Conservation (phyloP, 2,888 invertebrate species). For the Sarcophaga rosellei region DNA sequence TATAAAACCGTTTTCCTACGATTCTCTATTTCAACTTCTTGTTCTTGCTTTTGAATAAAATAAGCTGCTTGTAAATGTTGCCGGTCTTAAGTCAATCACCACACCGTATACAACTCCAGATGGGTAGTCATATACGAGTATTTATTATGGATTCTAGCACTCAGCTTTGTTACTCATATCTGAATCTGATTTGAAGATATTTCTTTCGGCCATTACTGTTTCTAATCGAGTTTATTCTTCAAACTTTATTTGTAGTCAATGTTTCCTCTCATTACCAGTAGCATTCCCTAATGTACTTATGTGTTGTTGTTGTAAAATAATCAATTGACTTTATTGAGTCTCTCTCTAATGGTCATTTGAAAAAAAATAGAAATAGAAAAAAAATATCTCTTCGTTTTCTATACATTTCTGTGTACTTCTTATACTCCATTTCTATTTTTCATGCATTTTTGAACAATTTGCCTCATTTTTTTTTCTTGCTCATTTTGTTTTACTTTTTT, state of each 20-base stretch:
- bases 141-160: too few species aligned
- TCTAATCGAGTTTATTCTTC: too few species aligned
- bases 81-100: too few species aligned
- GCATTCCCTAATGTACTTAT: background rate
- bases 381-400: background rate
- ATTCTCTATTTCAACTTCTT: too few species aligned
- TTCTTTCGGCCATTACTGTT: too few species aligned
- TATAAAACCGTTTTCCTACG: too few species aligned
- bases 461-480: background rate
- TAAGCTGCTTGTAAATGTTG: too few species aligned
- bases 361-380: background rate
- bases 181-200: too few species aligned
- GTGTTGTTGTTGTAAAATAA: slow-evolving; percentile 44
- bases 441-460: slow-evolving; percentile 66
- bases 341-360: slow-evolving; percentile 23
- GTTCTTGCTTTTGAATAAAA: too few species aligned
- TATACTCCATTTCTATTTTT: slow-evolving; percentile 63
- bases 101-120: too few species aligned
- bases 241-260: background rate
- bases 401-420: slow-evolving; percentile 42
- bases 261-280: background rate
- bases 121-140: too few species aligned
- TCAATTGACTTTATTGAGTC: slow-evolving; percentile 55
- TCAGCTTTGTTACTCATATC: too few species aligned
- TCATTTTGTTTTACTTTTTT: background rate